Evolutionary conservation across 2,888 invertebrate species (phyloP), one percentile per base, ranked within the genome.

Genomic region (Amphipyra tragopoginis): DNA sequence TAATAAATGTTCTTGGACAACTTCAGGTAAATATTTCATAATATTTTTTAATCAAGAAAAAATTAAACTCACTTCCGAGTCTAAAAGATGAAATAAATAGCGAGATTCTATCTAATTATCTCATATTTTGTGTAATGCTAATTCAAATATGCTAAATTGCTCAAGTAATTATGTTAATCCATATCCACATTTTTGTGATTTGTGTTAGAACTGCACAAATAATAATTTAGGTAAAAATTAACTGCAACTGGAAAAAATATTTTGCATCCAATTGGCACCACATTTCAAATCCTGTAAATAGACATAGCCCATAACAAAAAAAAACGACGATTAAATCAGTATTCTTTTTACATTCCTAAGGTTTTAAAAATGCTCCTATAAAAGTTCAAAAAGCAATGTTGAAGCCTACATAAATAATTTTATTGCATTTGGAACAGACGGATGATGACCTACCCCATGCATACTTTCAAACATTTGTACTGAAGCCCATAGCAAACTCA

Each of bases 1-100:
- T 99, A 90, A 98, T 99, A 80, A 98, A 98, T 95, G 99, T 99
- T 54, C 96, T 99, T 80, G 99, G 99, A 83, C 97, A 99, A 95
- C 96, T 99, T 87, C 98, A 99, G 97, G 99, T 99, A 94, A 93
- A 44, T 38, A 9, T 3, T 1, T 26, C 8, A 9, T 34, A 8
- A 26, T 26, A n/a, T n/a, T 13, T 44, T 13, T 10, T n/a, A 8
- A 36, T 36, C 10, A 10, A 36, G 11, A 10, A 36, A 10, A 36
- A 36, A 10, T 36, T n/a, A n/a, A 33, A 33, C 6, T 6, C 33
- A 33, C 5, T 33, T 21, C 21, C 1, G 21, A 21, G 21, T 21
- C 21, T 21, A 21, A 21, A 21, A 2, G 21, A 29, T 29, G 1
- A 29, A 29, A 29, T 29, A 29, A 29, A 7, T 7, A 29, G 29